These are phyloP conservation scores for Parnassius apollo DNA, from an alignment of 2,888 invertebrate genomes.

Conservation along the genomic window DNA sequence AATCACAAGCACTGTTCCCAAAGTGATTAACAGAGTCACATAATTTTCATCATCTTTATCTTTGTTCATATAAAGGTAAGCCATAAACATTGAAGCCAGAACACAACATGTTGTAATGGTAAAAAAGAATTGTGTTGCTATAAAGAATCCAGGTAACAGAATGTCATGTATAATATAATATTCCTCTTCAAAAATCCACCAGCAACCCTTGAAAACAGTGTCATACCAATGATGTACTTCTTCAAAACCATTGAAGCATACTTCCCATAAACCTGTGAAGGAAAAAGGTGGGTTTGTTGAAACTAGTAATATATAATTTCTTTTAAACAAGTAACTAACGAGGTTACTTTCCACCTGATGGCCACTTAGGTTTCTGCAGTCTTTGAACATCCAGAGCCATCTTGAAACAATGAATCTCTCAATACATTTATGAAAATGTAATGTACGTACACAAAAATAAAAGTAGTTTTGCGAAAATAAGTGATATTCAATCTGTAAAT, in stretches of 20 bases:
- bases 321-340: too few relatives aligned
- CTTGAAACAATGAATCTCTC: too few relatives aligned
- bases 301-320: too few relatives aligned
- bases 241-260: conserved; percentile 93
- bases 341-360: too few relatives aligned
- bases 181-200: conserved; percentile 99
- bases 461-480: too few relatives aligned
- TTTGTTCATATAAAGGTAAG: conserved; percentile 86
- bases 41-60: conserved; percentile 89
- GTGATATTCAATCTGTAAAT: too few relatives aligned
- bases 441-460: too few relatives aligned
- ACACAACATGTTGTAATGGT: conserved; percentile 92
- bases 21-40: conserved; percentile 86
- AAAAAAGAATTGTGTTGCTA: conserved; percentile 96
- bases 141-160: conserved; percentile 94
- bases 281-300: not conserved
- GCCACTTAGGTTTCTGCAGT: too few relatives aligned
- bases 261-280: conserved; percentile 93
- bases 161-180: conserved; percentile 96
- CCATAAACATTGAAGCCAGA: conserved; percentile 87
- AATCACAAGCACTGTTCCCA: conserved; percentile 86
- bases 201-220: conserved; percentile 90
- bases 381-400: too few relatives aligned
- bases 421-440: too few relatives aligned
- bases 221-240: conserved; percentile 94